phyloP scores from a whole-genome alignment of 2,113 vertebrate species.

The Electrona antarctica region DNA sequence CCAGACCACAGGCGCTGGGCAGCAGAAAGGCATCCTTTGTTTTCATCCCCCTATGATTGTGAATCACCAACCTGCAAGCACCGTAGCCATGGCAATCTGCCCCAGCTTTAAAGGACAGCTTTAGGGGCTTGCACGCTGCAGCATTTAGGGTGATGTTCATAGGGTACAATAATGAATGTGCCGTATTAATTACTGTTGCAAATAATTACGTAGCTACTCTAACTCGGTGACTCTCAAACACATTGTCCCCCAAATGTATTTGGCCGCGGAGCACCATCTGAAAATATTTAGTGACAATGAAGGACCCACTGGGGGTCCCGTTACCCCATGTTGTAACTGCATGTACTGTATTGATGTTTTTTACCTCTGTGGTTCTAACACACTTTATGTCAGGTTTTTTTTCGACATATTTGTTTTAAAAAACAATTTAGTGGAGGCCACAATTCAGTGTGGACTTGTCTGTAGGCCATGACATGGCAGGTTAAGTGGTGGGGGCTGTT shows the following conservation, averaged over 20 bases:
- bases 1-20: conserved; percentile 40
- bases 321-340: too few relatives aligned
- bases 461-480: conserved; percentile 9
- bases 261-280: too few relatives aligned
- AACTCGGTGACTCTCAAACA: too few relatives aligned
- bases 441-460: conserved; percentile 4
- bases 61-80: conserved; percentile 48
- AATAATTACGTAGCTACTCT: neutral
- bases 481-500: conserved; percentile 38
- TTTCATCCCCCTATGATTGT: conserved; percentile 63
- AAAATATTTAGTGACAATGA: too few relatives aligned
- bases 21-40: conserved; percentile 65
- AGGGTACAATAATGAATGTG: neutral
- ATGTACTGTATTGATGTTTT: neutral
- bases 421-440: neutral
- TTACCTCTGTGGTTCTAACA: neutral
- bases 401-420: neutral
- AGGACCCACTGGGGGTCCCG: too few relatives aligned
- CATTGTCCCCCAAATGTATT: too few relatives aligned
- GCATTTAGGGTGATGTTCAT: neutral
- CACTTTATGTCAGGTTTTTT: neutral
- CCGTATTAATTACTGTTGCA: neutral
- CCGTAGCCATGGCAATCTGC: conserved; percentile 60
- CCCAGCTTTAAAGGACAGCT: conserved; percentile 34
- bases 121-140: neutral